phyloP scores from a whole-genome alignment of 2,888 invertebrate genomes.

The Polymixis lichenea region DNA sequence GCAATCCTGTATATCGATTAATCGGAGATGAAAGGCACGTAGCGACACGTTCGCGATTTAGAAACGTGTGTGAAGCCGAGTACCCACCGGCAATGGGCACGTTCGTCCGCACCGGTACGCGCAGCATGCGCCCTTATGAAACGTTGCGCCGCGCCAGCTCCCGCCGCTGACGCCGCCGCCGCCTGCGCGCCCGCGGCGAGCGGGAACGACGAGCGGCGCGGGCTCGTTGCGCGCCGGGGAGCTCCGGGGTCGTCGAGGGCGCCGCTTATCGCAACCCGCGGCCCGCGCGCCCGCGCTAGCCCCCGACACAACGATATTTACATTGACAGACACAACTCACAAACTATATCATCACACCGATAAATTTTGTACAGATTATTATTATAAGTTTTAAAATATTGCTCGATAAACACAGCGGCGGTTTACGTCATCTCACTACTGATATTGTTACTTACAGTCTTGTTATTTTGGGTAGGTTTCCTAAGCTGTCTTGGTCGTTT shows the following conservation, averaged over 20 bases:
- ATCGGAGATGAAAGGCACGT: slow-evolving; percentile 70
- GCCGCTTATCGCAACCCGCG: slow-evolving; percentile 75
- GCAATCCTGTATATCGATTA: slow-evolving; percentile 59
- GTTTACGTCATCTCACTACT: slow-evolving; percentile 36
- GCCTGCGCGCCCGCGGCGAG: slow-evolving; percentile 16
- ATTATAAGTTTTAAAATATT: slow-evolving; percentile 40
- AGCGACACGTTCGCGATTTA: slow-evolving; percentile 53
- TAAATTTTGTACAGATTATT: slow-evolving; percentile 61
- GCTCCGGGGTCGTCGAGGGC: slow-evolving; percentile 78
- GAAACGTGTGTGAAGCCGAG: slow-evolving; percentile 43
- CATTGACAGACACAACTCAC: slow-evolving; percentile 66
- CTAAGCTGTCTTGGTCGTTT: not conserved
- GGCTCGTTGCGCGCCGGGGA: slow-evolving; percentile 21
- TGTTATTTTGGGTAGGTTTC: slow-evolving; percentile 2
- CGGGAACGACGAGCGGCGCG: slow-evolving; percentile 36
- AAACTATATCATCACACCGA: slow-evolving; percentile 66
- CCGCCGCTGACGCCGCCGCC: slow-evolving; percentile 5
- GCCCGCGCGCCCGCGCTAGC: slow-evolving; percentile 50
- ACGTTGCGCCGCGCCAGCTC: slow-evolving; percentile 6
- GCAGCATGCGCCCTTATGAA: slow-evolving; percentile 4
- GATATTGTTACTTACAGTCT: not conserved
- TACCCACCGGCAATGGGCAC: slow-evolving; percentile 12
- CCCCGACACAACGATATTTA: slow-evolving; percentile 60
- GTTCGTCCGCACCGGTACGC: slow-evolving; percentile 15
- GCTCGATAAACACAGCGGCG: slow-evolving; percentile 31